Conservation (phyloP, 2,888 invertebrate genomes). For the Epistrophella euchroma region DNA sequence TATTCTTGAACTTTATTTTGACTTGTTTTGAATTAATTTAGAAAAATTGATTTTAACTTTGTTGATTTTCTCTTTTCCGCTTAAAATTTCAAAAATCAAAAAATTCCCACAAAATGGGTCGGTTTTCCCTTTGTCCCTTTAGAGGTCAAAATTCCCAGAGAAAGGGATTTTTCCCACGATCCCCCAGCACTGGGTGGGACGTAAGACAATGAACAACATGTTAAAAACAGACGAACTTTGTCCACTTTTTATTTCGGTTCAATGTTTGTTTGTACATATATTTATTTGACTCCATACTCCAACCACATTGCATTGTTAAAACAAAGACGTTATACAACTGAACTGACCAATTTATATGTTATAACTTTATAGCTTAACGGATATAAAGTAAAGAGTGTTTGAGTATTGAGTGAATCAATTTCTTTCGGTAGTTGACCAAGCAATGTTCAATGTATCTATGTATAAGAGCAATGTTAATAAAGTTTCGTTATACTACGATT, state of each 20-base stretch:
- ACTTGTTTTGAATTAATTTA: too few species aligned
- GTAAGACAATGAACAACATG: too few species aligned
- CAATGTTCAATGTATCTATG: background rate
- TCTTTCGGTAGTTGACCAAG: slow-evolving; percentile 11
- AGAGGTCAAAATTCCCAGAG: too few species aligned
- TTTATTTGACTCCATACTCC: background rate
- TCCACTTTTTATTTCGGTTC: background rate
- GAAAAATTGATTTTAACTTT: too few species aligned
- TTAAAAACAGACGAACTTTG: too few species aligned
- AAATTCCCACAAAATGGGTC: too few species aligned
- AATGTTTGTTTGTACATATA: background rate
- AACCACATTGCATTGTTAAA: background rate
- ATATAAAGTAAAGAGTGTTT: slow-evolving; percentile 1
- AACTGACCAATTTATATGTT: background rate
- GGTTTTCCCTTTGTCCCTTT: too few species aligned
- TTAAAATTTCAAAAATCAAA: too few species aligned
- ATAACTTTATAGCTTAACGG: background rate
- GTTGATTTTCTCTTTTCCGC: too few species aligned
- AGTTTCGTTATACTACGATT: slow-evolving; percentile 12
- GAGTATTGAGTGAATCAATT: background rate
- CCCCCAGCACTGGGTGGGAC: too few species aligned
- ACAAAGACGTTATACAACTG: background rate
- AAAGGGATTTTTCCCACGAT: too few species aligned
- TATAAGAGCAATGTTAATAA: background rate
- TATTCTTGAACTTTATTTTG: too few species aligned